Evolutionary conservation across 2,113 vertebrate genomes (phyloP).

Genomic region (Oncorhynchus kisutch): DNA sequence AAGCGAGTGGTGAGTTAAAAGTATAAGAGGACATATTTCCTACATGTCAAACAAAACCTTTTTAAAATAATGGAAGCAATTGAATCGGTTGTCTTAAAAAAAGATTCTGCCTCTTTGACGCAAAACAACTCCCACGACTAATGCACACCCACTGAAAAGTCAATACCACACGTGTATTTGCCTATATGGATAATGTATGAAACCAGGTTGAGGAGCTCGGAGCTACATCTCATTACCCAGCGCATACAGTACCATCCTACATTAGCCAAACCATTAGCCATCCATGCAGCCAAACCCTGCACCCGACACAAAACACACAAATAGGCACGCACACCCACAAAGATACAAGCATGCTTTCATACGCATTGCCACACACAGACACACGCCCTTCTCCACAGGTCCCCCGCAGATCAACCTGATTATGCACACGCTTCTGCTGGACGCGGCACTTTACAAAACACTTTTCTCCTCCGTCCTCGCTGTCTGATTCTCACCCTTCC

Average conservation of each 20-base stretch:
- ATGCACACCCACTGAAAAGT: conserved; percentile 73
- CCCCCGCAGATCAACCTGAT: conserved; percentile 81
- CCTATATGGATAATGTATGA: conserved; percentile 74
- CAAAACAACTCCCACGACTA: conserved; percentile 61
- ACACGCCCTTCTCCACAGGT: conserved; percentile 25
- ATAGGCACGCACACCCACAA: neutral
- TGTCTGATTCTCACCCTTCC: conserved; percentile 68
- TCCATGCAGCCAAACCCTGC: neutral
- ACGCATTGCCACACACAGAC: conserved; percentile 7
- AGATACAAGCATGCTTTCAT: neutral
- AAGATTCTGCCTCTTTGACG: conserved; percentile 57
- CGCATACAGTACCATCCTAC: conserved; percentile 54
- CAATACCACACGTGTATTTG: conserved; percentile 66
- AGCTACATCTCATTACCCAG: conserved; percentile 64
- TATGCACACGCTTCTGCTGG: conserved; percentile 80
- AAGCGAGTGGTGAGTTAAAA: neutral
- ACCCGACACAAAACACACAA: neutral
- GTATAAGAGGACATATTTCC: neutral
- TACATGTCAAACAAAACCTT: neutral
- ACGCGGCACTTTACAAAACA: conserved; percentile 83
- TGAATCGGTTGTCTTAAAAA: neutral
- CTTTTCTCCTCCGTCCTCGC: conserved; percentile 67
- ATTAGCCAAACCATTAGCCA: neutral
- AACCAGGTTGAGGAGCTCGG: conserved; percentile 65
- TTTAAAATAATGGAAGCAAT: neutral